phyloP scores from a whole-genome alignment of 2,797 vertebrate species.

The Rhynchonycteris naso region DNA sequence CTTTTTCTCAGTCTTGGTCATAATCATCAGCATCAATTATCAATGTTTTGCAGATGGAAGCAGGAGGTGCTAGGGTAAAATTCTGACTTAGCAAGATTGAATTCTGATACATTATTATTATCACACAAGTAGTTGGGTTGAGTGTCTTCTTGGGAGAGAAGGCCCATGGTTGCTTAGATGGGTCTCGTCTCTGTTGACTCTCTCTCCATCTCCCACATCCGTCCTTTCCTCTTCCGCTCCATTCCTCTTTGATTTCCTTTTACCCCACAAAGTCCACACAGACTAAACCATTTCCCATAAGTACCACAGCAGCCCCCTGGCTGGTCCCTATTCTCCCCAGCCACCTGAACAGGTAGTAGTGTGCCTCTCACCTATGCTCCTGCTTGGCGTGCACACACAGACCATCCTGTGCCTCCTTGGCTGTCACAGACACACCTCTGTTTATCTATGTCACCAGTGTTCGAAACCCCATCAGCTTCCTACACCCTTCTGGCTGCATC shows the following conservation, averaged over 20 bases:
- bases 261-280: background rate
- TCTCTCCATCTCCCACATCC: background rate
- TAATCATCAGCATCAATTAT: accelerated
- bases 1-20: background rate
- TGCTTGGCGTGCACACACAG: background rate
- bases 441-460: background rate
- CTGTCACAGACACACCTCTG: background rate
- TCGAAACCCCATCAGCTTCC: background rate
- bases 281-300: background rate
- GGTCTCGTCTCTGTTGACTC: background rate
- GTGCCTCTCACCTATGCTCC: background rate
- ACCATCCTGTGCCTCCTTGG: background rate
- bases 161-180: background rate
- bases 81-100: background rate
- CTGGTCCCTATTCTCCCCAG: background rate
- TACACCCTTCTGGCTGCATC: background rate
- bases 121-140: background rate
- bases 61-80: too few species aligned
- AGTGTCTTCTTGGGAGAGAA: background rate
- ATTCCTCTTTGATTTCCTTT: background rate
- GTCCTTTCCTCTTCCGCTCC: background rate
- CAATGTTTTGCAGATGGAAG: accelerated
- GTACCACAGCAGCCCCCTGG: background rate
- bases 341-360: background rate
- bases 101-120: too few species aligned